Percentiles rank a stretch among this genome's conserved stretches.
Conservation (phyloP, 1,140 invertebrate genomes). For the Cyrtorhinus lividipennis region DNA sequence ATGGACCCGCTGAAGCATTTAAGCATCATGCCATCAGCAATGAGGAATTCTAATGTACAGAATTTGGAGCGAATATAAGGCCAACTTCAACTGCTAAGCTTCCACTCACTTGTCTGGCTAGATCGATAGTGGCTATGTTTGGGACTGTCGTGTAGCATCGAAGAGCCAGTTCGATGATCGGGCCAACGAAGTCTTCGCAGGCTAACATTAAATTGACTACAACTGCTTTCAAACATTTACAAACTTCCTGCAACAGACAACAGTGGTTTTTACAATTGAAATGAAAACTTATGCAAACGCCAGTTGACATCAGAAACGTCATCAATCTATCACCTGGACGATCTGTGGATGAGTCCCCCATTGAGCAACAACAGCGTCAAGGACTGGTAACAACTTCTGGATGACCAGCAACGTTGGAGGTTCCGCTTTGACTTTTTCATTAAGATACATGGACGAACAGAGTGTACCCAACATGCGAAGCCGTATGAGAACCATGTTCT, state of each 20-base stretch:
- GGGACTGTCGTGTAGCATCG: slow-evolving; percentile 51
- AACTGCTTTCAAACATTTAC: slow-evolving; percentile 50
- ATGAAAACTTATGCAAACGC: not conserved
- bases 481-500: slow-evolving; percentile 35
- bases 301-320: not conserved
- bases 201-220: slow-evolving; percentile 49
- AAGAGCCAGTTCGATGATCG: slow-evolving; percentile 51
- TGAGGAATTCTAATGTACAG: too few relatives aligned
- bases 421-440: slow-evolving; percentile 20
- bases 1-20: too few relatives aligned
- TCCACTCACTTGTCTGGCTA: slow-evolving; percentile 49
- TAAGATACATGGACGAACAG: slow-evolving; percentile 45
- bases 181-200: slow-evolving; percentile 40
- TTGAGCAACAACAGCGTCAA: slow-evolving; percentile 36
- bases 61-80: too few relatives aligned
- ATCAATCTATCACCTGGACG: not conserved
- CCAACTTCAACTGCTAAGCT: too few relatives aligned
- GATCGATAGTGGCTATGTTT: slow-evolving; percentile 49
- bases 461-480: slow-evolving; percentile 56
- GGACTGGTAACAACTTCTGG: slow-evolving; percentile 43
- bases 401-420: slow-evolving; percentile 37
- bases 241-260: slow-evolving; percentile 42
- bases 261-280: slow-evolving; percentile 4
- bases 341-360: slow-evolving; percentile 31
- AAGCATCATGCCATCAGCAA: too few relatives aligned